phyloP scores from a whole-genome alignment of 2,797 vertebrate species.

The Chiroxiphia lanceolata region DNA sequence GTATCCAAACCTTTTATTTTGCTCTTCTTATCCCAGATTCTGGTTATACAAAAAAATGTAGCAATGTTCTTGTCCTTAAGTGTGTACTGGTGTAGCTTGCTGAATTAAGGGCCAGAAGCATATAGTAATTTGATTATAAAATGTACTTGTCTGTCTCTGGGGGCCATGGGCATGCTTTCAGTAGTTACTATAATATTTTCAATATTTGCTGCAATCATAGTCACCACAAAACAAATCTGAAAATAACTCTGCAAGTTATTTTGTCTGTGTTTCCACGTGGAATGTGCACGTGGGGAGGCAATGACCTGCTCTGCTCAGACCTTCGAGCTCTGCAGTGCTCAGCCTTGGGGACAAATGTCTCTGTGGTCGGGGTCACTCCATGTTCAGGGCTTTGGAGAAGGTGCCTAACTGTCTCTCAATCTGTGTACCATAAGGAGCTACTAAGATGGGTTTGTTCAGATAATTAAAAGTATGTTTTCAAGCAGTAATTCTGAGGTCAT shows the following conservation, averaged over 20 bases:
- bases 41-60: neutral
- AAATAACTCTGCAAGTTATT: neutral
- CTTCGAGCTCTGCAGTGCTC: neutral
- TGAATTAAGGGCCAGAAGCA: constrained; percentile 9
- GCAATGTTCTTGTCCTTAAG: neutral
- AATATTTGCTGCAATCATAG: neutral
- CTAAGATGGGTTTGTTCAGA: neutral
- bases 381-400: neutral
- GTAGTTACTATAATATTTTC: constrained; percentile 9
- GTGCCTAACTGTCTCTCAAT: constrained; percentile 5
- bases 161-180: neutral
- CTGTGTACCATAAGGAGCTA: constrained; percentile 16
- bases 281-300: neutral
- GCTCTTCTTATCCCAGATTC: neutral
- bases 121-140: constrained; percentile 24
- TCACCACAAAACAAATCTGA: constrained; percentile 33
- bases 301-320: neutral
- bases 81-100: neutral
- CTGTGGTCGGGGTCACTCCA: neutral
- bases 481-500: neutral
- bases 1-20: neutral
- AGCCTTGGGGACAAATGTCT: neutral
- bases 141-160: neutral
- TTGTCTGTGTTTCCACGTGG: neutral
- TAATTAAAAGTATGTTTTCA: constrained; percentile 37